Conservation (phyloP, 2,797 vertebrate species). For the Oryzias dopingdopingensis region DNA sequence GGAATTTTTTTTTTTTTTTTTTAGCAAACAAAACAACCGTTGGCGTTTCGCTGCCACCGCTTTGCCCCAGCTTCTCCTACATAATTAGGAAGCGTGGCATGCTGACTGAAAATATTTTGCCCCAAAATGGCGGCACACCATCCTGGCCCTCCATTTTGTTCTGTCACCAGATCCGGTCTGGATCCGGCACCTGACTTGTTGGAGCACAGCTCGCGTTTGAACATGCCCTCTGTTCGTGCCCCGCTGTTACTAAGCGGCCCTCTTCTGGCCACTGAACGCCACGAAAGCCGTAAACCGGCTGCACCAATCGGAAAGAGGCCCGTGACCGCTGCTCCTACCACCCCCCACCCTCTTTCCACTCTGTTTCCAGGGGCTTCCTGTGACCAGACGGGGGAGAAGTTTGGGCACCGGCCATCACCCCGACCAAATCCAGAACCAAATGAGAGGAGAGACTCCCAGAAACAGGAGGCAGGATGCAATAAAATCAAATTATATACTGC, state of each 20-base stretch:
- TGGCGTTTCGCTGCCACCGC: slow-evolving; percentile 32
- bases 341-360: slow-evolving; percentile 39
- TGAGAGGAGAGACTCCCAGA: slow-evolving; percentile 29
- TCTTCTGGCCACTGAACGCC: slow-evolving; percentile 55
- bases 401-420: slow-evolving; percentile 60
- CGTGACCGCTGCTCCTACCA: slow-evolving; percentile 37
- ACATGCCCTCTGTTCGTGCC: slow-evolving; percentile 56
- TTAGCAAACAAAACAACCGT: slow-evolving; percentile 22
- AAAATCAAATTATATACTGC: slow-evolving; percentile 16
- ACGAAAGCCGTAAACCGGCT: slow-evolving; percentile 37
- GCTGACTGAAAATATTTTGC: slow-evolving; percentile 61
- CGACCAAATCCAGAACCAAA: slow-evolving; percentile 50
- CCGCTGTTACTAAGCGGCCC: slow-evolving; percentile 67
- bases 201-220: slow-evolving; percentile 65
- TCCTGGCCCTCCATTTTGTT: slow-evolving; percentile 73
- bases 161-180: slow-evolving; percentile 59
- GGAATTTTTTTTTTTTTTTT: slow-evolving; percentile 1
- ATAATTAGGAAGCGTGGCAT: slow-evolving; percentile 50
- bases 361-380: slow-evolving; percentile 65
- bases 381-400: slow-evolving; percentile 26
- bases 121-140: slow-evolving; percentile 72
- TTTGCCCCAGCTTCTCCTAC: slow-evolving; percentile 28
- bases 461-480: slow-evolving; percentile 17
- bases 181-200: slow-evolving; percentile 69
- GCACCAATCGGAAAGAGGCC: slow-evolving; percentile 54